Evolutionary conservation across 1,140 invertebrate species (phyloP), one percentile per base, ranked within the genome.

Genomic region (Ridgeia piscesae): DNA sequence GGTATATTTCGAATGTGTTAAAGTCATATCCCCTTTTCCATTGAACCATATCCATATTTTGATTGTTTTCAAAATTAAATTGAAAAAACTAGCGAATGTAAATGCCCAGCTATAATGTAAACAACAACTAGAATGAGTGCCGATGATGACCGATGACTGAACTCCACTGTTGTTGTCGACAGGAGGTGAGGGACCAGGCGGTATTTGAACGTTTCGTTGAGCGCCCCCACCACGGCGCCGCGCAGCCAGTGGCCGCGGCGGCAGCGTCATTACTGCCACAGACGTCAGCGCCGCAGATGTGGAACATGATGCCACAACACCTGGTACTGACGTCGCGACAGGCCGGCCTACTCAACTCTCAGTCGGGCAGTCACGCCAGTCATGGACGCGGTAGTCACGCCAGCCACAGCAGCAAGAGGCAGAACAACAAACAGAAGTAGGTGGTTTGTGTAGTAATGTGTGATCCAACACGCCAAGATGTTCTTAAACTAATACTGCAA

Each of bases 351-450:
- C 91, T 35, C 6, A 48, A 91, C 35, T 42, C 34, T n/a, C 34
- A 90, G 89, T 34, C 89, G 89, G 89, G 35, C n/a, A 14, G 34
- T 34, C 34, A 34, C 6, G 35, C 34, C 89, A 90, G 89, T 35
- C 9, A 90, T 35, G 34, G 35, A 27, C 89, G 89, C n/a, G 21
- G 35, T n/a, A n/a, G 35, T 42, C 89, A 90, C 89, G 34, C 34
- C n/a, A 21, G 35, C 31, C 89, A 90, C 89, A 90, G 34, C 34
- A 34, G 34, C 89, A 93, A 92, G 89, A 93, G 90, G 31, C 92
- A 92, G 77, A 92, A 92, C 34, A 91, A n/a, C 35, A 93, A 93
- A 50, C 93, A 93, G 58, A 93, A 90, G 92, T 93, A 27, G 34
- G 91, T n/a, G 35, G 31, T 27, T 6, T 91, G 34, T 88, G 14